Conservation (phyloP, 37 sponge, comb jelly and placozoan genomes). For the Axinella damicornis region DNA sequence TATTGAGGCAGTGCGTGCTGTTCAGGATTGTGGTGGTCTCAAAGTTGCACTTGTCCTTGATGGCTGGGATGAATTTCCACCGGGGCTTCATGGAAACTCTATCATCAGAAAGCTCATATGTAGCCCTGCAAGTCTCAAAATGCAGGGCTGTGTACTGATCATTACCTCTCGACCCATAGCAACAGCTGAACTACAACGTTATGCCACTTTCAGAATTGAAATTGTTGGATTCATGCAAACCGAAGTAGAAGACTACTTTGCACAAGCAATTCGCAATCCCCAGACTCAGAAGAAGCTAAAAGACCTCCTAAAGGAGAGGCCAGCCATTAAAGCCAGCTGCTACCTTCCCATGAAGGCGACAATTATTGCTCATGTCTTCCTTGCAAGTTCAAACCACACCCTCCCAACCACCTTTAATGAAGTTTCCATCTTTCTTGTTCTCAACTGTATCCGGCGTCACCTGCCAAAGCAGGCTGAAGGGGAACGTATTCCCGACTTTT, state of each 20-base stretch:
- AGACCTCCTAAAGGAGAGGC: not conserved
- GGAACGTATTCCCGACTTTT: no score
- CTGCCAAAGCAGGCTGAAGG: not conserved
- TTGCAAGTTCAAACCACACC: no score
- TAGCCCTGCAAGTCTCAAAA: not conserved
- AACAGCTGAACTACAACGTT: not conserved
- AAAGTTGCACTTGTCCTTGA: not conserved
- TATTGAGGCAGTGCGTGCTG: not conserved
- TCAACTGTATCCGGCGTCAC: not conserved
- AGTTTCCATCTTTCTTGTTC: not conserved
- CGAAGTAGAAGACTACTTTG: not conserved
- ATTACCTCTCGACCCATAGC: constrained; percentile 2
- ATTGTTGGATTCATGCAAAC: no score
- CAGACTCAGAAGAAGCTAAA: not conserved
- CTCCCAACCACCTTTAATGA: no score
- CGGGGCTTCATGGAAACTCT: not conserved
- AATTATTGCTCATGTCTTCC: no score
- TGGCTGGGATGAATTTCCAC: constrained; percentile 31
- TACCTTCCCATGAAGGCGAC: no score
- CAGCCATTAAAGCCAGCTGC: not conserved
- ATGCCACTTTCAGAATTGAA: not conserved
- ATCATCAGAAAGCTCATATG: not conserved
- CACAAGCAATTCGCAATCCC: not conserved
- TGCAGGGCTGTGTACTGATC: not conserved
- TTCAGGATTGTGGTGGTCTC: not conserved